Base-by-base conservation (phyloP, 2,113 vertebrate species). In the Oncorhynchus keta region DNA sequence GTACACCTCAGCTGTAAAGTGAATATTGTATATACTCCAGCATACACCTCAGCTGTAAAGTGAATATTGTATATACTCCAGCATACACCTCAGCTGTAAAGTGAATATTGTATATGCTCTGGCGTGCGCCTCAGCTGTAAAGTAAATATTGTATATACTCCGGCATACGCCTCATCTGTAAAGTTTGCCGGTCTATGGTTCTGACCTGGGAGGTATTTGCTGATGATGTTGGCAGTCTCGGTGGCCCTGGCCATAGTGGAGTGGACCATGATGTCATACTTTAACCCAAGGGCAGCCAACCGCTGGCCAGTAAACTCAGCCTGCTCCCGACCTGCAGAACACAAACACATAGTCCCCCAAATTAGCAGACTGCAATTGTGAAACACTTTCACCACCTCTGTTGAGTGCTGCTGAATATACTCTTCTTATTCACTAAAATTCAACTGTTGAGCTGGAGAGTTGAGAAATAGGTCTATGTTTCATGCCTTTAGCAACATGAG, bases 221-320 rank as follows among this genome's bases (percentile, higher is more conserved):
- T 95, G 89, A 98, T 96, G 76, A 98, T 98, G 68, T 95, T 86
- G 0, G 96, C 96, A 0, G 97, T 99, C 90, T 99, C 97, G 3
- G 93, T 95, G 0, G 97, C 97, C 66, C 97, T 94, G 5, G 96
- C 89, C 97, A 99, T 99, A 64, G 96, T 96, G 74, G 97, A 99
- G 88, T 99, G 95, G 73, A 99, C 83, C 4, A 99, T 93, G 74
- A 95, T 91, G 62, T 95, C 95, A 70, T 97, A 99, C 85, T 96
- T 97, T 76, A 98, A 83, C 45, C 97, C 97, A 83, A 99, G 74
- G 0, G 93, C 94, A 14, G 96, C 95, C 68, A 99, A 91, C 24
- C 97, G 94, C 71, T 90, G 87, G 11, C 97, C 97, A 0, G 97
- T 98, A 26, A 97, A 76, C 74, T 98, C 96, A 0, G 97, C 97